phyloP scores from a whole-genome alignment of 2,113 vertebrate genomes.

The Arvicanthis niloticus region DNA sequence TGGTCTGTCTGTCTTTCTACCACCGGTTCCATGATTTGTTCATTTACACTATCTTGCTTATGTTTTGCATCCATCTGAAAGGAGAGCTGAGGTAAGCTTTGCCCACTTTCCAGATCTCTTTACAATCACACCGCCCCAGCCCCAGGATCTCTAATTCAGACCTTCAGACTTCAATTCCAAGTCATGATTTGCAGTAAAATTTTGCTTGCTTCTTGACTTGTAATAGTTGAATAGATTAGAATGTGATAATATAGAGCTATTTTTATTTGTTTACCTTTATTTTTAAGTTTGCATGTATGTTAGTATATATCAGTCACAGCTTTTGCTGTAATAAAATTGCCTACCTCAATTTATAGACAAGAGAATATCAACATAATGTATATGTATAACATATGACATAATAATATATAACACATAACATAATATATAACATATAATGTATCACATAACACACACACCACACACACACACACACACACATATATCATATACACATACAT shows the following conservation, averaged over 20 bases:
- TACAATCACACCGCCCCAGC: background rate
- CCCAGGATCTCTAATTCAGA: background rate
- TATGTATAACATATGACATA: too few species aligned
- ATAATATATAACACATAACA: too few species aligned
- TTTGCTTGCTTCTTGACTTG: background rate
- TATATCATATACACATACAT: too few species aligned
- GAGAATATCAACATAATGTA: background rate
- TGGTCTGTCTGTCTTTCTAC: background rate
- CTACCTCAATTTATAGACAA: background rate
- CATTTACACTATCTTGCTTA: background rate
- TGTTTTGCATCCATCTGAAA: too few species aligned
- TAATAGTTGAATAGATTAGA: background rate
- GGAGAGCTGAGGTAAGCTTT: background rate
- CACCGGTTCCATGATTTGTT: too few species aligned
- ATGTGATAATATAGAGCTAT: background rate
- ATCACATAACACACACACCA: too few species aligned
- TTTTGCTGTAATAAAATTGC: background rate
- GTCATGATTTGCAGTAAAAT: background rate
- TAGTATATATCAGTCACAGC: too few species aligned
- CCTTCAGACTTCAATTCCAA: background rate
- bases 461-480: too few species aligned
- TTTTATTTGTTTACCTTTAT: background rate
- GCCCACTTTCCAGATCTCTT: background rate
- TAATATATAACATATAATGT: too few species aligned
- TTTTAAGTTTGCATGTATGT: background rate